phyloP scores from a whole-genome alignment of 1,140 invertebrate genomes.

The Drosophila subpulchrella region DNA sequence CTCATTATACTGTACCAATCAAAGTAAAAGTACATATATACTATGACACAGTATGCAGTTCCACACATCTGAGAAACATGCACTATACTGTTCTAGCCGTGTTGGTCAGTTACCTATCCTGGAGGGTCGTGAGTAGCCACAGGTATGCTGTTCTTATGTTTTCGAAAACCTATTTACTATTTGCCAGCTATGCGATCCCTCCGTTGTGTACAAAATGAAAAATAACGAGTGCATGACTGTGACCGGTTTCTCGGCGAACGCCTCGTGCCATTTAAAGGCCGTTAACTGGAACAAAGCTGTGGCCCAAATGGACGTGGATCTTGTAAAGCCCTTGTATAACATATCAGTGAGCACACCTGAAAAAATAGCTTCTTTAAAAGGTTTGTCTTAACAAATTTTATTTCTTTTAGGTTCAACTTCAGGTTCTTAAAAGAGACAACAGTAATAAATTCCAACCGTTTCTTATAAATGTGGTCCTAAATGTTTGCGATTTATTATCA shows the following conservation, averaged over 20 bases:
- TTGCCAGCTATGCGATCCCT: conserved; percentile 17
- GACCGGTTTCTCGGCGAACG: conserved; percentile 1
- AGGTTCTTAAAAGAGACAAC: conserved; percentile 34
- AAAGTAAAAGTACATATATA: background rate
- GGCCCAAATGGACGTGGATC: conserved; percentile 46
- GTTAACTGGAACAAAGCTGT: conserved; percentile 47
- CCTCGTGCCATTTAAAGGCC: conserved; percentile 30
- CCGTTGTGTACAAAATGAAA: conserved; percentile 36
- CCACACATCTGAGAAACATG: background rate
- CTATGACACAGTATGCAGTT: too few species aligned
- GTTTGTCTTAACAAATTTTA: too few species aligned
- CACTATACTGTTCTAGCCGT: background rate
- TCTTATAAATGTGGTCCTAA: conserved; percentile 27
- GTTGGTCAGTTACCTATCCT: conserved; percentile 4
- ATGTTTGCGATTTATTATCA: conserved; percentile 29
- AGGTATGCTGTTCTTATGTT: background rate
- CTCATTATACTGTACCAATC: background rate
- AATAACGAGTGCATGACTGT: conserved; percentile 30
- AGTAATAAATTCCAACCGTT: conserved; percentile 55
- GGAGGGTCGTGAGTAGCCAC: conserved; percentile 3
- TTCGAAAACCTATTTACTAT: background rate
- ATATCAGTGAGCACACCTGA: conserved; percentile 21
- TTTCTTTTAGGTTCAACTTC: conserved; percentile 3
- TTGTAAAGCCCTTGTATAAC: conserved; percentile 21
- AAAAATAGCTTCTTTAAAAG: too few species aligned